These are phyloP conservation scores for Zaprionus lineosus DNA, from an alignment of 2,888 invertebrate species.

Conservation along the genomic window DNA sequence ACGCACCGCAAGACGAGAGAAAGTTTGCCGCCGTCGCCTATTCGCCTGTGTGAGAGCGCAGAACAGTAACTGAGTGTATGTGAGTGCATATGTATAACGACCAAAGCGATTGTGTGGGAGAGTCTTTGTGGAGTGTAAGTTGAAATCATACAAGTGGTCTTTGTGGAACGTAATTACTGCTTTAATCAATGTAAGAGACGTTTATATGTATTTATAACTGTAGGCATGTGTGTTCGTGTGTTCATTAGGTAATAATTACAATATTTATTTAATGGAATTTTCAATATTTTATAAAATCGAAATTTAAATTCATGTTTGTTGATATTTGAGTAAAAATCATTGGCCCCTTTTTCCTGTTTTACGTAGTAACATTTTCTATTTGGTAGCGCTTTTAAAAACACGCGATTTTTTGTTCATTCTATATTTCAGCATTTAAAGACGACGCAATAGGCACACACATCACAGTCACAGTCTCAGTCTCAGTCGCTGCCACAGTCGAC, in stretches of 20 bases:
- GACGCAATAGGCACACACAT: conserved; percentile 61
- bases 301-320: too few species aligned
- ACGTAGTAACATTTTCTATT: conserved; percentile 22
- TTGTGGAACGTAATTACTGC: conserved; percentile 39
- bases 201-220: neutral
- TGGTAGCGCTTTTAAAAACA: conserved; percentile 26
- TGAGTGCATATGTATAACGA: neutral
- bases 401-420: conserved; percentile 32
- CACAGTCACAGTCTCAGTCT: conserved; percentile 23
- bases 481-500: conserved; percentile 23
- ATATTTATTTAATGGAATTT: too few species aligned
- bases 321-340: too few species aligned
- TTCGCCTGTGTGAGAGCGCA: conserved; percentile 17
- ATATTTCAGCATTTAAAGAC: conserved; percentile 53
- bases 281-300: too few species aligned
- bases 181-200: conserved; percentile 33
- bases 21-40: conserved; percentile 19
- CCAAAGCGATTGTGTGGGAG: conserved; percentile 34
- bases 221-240: neutral
- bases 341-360: conserved; percentile 10
- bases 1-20: conserved; percentile 28
- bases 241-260: too few species aligned
- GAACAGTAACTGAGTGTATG: neutral
- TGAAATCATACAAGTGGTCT: conserved; percentile 74
- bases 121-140: conserved; percentile 57